Base-by-base conservation (phyloP, 2,797 vertebrate genomes). In the Eupleurogrammus muticus region DNA sequence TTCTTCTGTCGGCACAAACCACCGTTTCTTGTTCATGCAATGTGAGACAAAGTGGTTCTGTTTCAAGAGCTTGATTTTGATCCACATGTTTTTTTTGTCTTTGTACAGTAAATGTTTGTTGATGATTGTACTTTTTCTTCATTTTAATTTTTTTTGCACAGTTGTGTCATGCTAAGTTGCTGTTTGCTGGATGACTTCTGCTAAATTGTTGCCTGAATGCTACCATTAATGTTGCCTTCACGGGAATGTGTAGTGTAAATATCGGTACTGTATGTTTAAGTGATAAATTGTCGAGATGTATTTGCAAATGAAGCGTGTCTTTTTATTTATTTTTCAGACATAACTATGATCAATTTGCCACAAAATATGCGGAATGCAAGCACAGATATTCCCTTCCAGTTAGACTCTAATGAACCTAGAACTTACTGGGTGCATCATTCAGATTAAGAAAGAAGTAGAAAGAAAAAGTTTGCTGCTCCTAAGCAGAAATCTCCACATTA, bases 1-100 rank as follows among this genome's bases (percentile, higher is more conserved):
- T 48, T 81, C 70, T 73, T 73, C 56, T 82, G 57, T 83, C 80
- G 6, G 77, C 70, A 83, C 66, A 76, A 75, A 77, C 61, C 23
- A 68, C 14, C 9, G 54, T 72, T 63, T 80, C 6, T 38, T 93
- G 94, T 94, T 94, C 85, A 92, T 93, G 90, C 86, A 90, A 87
- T 91, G 69, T 95, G 92, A 80, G 79, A 88, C 92, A 91, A 94
- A 92, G 91, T 92, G 93, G 96, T 96, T 98, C 96, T 98, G 97
- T 98, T 98, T 96, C 95, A 99, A 97, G 96, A 97, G 95, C 97
- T 93, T 91, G 36, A 88, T 88, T 93, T 85, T 89, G 94, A 92
- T 95, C 92, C 93, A 93, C 94, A 90, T 87, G 80, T 77, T 77
- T 7, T 48, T 48, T 21, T 36, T 4, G 5, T 6, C 75, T 87